Conservation (phyloP, 2,113 vertebrate genomes). For the Salvelinus fontinalis region DNA sequence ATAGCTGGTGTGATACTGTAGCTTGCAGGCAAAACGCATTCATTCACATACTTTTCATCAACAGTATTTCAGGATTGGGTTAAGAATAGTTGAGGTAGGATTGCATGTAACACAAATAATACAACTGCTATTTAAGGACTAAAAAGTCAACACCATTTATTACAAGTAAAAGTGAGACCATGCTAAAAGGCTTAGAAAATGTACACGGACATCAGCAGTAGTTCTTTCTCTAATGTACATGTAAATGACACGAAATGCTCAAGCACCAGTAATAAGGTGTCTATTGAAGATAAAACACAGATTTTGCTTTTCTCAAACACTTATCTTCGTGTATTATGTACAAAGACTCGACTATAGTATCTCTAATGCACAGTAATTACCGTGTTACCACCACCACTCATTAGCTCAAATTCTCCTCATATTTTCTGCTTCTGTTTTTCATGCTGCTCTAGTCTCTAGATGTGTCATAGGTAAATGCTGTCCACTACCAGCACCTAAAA, state of each 20-base stretch:
- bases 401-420: not conserved
- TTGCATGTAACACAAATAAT: not conserved
- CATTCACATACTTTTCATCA: not conserved
- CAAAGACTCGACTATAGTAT: not conserved
- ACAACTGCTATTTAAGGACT: not conserved
- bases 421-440: conserved; percentile 8
- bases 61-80: not conserved
- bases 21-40: not conserved
- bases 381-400: not conserved
- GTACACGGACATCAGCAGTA: not conserved
- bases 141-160: not conserved
- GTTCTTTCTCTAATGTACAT: not conserved
- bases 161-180: not conserved
- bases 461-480: not conserved
- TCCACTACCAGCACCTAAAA: too few relatives aligned
- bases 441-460: not conserved
- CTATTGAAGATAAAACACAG: not conserved
- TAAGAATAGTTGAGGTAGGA: not conserved
- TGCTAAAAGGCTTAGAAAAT: not conserved
- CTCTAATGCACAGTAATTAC: not conserved
- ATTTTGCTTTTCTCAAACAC: not conserved
- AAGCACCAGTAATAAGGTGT: not conserved
- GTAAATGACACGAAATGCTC: not conserved
- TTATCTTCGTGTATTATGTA: not conserved
- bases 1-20: not conserved